Percentiles rank a stretch among this genome's conserved stretches.
Evolutionary conservation across 2,888 invertebrate genomes (phyloP).

Genomic region (Aleiodes testaceus): DNA sequence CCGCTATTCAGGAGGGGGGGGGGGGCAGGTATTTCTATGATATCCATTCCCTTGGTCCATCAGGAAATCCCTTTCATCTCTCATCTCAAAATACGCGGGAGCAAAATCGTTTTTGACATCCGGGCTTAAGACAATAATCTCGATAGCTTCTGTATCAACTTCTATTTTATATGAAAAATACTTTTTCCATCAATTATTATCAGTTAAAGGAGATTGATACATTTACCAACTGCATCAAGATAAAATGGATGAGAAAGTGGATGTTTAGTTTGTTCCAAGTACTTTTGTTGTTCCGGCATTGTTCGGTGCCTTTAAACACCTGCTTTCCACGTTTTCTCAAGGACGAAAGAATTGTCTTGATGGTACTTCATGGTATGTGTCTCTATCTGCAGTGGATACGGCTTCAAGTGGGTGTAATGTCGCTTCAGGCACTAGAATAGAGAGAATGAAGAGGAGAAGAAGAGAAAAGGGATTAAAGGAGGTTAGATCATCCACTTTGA

Average conservation of each 20-base stretch:
- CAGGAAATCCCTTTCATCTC: slow-evolving; percentile 60
- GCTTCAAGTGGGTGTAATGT: slow-evolving; percentile 5
- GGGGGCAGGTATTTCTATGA: slow-evolving; percentile 38
- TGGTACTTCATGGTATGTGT: neutral
- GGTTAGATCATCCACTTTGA: slow-evolving; percentile 61
- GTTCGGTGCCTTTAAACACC: slow-evolving; percentile 1
- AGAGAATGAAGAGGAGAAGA: slow-evolving; percentile 35
- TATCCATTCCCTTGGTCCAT: slow-evolving; percentile 50
- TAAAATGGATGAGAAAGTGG: neutral
- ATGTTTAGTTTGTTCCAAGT: neutral
- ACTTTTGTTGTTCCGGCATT: neutral
- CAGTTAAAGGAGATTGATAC: slow-evolving; percentile 6
- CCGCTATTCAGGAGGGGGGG: slow-evolving; percentile 1
- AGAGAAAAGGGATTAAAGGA: slow-evolving; percentile 25
- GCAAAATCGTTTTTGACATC: slow-evolving; percentile 55
- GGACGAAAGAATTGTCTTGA: slow-evolving; percentile 15
- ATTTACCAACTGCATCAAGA: slow-evolving; percentile 8
- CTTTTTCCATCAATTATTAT: too few relatives aligned
- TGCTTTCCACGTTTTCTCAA: slow-evolving; percentile 16
- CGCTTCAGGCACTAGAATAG: slow-evolving; percentile 30
- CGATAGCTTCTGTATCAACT: slow-evolving; percentile 30
- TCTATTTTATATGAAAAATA: slow-evolving; percentile 5
- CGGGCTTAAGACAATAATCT: slow-evolving; percentile 58
- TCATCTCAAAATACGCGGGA: slow-evolving; percentile 27
- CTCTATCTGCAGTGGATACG: slow-evolving; percentile 8